phyloP scores from a whole-genome alignment of 2,797 vertebrate species.

The Xerus rutilus region DNA sequence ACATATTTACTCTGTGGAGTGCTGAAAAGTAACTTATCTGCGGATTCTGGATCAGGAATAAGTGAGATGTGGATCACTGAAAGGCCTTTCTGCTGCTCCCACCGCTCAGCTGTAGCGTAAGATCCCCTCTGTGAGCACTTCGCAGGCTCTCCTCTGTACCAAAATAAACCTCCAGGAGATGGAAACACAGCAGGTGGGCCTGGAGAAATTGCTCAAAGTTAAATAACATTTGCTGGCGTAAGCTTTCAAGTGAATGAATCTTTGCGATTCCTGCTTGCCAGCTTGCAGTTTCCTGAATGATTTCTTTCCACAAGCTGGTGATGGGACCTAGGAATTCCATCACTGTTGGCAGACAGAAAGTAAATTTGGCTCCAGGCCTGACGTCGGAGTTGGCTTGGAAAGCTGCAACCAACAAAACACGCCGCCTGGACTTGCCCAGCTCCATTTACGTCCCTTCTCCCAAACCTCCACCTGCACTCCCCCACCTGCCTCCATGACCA shows the following conservation, averaged over 20 bases:
- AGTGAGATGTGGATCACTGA: rapidly evolving
- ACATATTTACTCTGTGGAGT: not conserved
- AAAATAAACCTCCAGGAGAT: not conserved
- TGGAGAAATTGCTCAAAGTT: constrained; percentile 30
- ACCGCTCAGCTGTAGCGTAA: not conserved
- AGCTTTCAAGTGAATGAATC: constrained; percentile 57
- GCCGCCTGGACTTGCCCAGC: not conserved
- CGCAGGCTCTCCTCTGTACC: not conserved
- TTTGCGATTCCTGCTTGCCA: not conserved
- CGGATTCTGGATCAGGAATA: not conserved
- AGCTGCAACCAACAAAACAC: not conserved
- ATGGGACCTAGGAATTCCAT: constrained; percentile 59
- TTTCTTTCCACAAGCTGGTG: constrained; percentile 66
- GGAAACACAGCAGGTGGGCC: constrained; percentile 50
- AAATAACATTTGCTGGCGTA: not conserved
- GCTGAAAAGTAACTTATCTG: not conserved
- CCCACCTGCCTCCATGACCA: rapidly evolving
- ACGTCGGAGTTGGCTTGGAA: constrained; percentile 44
- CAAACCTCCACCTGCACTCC: rapidly evolving
- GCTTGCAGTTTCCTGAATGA: constrained; percentile 67
- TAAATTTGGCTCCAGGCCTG: constrained; percentile 59
- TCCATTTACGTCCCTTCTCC: not conserved
- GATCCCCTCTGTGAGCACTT: not conserved
- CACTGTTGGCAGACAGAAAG: constrained; percentile 48
- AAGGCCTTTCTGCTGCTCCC: not conserved